Percentiles rank a stretch among this genome's conserved stretches.
phyloP scores from a whole-genome alignment of 2,888 invertebrate species.

The Watsonalla cultraria region DNA sequence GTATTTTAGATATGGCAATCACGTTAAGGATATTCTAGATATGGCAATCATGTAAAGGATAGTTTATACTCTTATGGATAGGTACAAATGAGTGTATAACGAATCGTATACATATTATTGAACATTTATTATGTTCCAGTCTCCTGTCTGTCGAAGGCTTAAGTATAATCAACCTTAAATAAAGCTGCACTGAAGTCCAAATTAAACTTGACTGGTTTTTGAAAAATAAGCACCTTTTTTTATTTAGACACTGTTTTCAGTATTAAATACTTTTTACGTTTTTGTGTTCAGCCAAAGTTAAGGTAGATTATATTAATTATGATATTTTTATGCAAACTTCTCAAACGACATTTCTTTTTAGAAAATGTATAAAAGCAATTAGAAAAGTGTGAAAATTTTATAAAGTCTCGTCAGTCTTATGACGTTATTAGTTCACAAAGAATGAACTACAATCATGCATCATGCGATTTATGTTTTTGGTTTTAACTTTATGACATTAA shows the following conservation, averaged over 20 bases:
- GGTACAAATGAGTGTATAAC: conserved; percentile 31
- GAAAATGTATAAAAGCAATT: conserved; percentile 42
- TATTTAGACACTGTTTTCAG: too few relatives aligned
- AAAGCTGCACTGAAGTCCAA: too few relatives aligned
- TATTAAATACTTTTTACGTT: too few relatives aligned
- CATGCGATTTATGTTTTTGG: too few relatives aligned
- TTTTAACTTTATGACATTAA: too few relatives aligned
- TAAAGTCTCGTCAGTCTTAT: conserved; percentile 68
- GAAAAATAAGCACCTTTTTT: too few relatives aligned
- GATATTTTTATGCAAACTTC: too few relatives aligned
- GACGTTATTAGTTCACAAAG: conserved; percentile 44
- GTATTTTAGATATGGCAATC: background rate
- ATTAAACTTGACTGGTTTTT: too few relatives aligned
- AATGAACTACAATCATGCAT: too few relatives aligned
- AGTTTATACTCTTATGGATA: background rate
- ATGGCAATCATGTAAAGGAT: background rate
- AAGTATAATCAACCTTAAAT: conserved; percentile 7
- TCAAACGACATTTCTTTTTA: too few relatives aligned
- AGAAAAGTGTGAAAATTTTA: conserved; percentile 67
- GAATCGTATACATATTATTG: conserved; percentile 53
- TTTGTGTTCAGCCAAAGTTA: too few relatives aligned
- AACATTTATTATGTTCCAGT: conserved; percentile 26
- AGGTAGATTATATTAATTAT: too few relatives aligned
- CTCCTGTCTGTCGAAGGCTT: conserved; percentile 48
- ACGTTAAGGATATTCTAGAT: background rate